A percentile compares a stretch with the other conserved stretches of the same genome.
Conservation (phyloP, 1,140 invertebrate species). For the Yoshiicerus persimilis region DNA sequence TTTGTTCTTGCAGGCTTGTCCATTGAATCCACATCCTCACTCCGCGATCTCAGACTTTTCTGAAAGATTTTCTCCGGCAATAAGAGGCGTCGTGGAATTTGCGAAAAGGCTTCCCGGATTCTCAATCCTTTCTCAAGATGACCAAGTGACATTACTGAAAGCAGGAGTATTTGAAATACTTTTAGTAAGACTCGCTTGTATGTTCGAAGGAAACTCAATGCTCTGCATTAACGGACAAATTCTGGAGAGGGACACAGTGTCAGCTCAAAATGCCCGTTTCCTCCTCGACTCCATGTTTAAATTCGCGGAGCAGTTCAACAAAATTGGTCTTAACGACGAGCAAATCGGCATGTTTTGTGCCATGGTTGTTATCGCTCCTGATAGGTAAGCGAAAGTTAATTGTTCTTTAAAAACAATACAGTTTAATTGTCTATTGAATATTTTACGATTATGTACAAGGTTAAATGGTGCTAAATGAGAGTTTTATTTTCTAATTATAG, state of each 20-base stretch:
- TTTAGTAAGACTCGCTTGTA: conserved; percentile 86
- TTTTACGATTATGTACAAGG: no score
- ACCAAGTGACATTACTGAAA: conserved; percentile 95
- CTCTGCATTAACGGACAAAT: conserved; percentile 90
- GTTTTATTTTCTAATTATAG: conserved; percentile 52
- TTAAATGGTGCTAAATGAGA: background rate
- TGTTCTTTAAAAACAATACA: no score
- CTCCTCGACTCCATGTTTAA: conserved; percentile 96
- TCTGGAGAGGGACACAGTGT: conserved; percentile 83
- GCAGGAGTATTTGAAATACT: conserved; percentile 93
- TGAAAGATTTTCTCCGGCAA: conserved; percentile 90
- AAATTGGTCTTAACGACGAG: conserved; percentile 82
- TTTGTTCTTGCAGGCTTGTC: conserved; percentile 76
- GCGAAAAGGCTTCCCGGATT: conserved; percentile 97
- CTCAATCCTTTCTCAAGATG: conserved; percentile 74
- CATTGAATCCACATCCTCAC: conserved; percentile 88
- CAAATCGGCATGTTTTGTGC: conserved; percentile 94
- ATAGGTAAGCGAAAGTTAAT: conserved; percentile 54
- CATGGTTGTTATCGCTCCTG: conserved; percentile 89
- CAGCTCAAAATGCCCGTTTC: conserved; percentile 77
- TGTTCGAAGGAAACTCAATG: conserved; percentile 87
- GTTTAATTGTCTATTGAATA: no score
- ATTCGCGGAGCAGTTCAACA: conserved; percentile 91
- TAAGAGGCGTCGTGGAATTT: conserved; percentile 95
- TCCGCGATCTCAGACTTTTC: conserved; percentile 83